Percentiles rank a stretch among this genome's conserved stretches.
These are phyloP conservation scores for Bactericera cockerelli DNA, from an alignment of 1,140 invertebrate species.

Conservation along the genomic window DNA sequence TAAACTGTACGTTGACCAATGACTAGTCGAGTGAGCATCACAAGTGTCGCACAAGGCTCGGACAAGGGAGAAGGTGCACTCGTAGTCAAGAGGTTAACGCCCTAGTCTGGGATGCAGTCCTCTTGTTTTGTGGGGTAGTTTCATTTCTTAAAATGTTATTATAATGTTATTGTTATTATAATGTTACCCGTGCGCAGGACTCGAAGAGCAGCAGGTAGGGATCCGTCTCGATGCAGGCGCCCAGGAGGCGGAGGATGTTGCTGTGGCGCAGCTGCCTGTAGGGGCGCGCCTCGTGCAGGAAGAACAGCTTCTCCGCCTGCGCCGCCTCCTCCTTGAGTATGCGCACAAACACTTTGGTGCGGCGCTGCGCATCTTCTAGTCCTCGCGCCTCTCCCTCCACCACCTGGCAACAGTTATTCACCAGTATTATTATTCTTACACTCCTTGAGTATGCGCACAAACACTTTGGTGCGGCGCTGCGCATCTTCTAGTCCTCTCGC, in stretches of 20 bases:
- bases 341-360: constrained; percentile 40
- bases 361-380: constrained; percentile 15
- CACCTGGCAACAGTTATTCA: too few species aligned
- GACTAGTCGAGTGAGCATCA: too few species aligned
- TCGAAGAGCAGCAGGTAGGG: constrained; percentile 50
- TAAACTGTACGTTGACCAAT: too few species aligned
- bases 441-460: constrained; percentile 56
- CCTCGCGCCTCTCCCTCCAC: constrained; percentile 52
- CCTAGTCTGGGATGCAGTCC: too few species aligned
- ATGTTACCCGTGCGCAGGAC: constrained; percentile 40
- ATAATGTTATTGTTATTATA: too few species aligned
- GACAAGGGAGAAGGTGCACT: too few species aligned
- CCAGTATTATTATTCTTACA: too few species aligned
- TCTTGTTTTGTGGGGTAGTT: too few species aligned
- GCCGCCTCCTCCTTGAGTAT: constrained; percentile 54
- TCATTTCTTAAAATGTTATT: too few species aligned
- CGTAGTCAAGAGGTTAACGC: too few species aligned
- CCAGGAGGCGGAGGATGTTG: constrained; percentile 42
- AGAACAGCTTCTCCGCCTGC: constrained; percentile 45
- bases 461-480: constrained; percentile 27
- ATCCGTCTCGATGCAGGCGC: constrained; percentile 44
- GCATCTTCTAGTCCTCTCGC: constrained; percentile 32
- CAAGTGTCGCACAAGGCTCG: too few species aligned
- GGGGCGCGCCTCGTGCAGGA: constrained; percentile 50
- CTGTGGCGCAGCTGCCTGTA: constrained; percentile 47